Evolutionary conservation across 2,888 invertebrate species (phyloP).

Genomic region (Mimas tiliae): DNA sequence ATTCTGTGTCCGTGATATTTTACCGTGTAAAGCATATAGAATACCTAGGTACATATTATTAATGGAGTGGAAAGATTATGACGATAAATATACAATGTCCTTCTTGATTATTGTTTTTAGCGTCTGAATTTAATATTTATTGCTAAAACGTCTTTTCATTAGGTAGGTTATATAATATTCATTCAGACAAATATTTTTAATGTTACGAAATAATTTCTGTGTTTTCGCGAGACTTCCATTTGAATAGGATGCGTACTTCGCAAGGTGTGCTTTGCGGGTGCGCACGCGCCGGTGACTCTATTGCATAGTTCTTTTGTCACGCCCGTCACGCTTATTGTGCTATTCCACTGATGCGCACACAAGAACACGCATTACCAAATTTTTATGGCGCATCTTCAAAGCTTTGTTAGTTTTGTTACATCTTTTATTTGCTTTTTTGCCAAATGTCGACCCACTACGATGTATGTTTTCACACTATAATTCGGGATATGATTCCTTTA

Average conservation of each 20-base stretch:
- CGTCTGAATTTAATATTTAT: background rate
- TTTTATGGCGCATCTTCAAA: constrained; percentile 83
- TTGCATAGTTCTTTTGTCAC: constrained; percentile 56
- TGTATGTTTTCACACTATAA: constrained; percentile 81
- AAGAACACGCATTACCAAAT: constrained; percentile 74
- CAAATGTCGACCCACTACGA: constrained; percentile 67
- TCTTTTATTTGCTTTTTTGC: constrained; percentile 56
- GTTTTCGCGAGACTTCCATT: background rate
- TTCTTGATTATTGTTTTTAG: too few relatives aligned
- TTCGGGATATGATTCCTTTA: constrained; percentile 65
- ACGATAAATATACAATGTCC: too few relatives aligned
- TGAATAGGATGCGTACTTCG: constrained; percentile 25
- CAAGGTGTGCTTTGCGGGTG: constrained; percentile 62
- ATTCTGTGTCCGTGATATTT: background rate
- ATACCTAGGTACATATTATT: too few relatives aligned
- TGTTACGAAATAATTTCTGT: background rate
- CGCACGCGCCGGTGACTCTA: constrained; percentile 73
- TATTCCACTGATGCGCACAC: constrained; percentile 61
- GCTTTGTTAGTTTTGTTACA: constrained; percentile 74
- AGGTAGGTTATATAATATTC: too few relatives aligned
- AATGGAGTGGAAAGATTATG: too few relatives aligned
- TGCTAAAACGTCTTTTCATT: too few relatives aligned
- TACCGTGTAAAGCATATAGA: background rate
- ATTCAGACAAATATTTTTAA: background rate
- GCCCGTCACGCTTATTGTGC: constrained; percentile 71